Base-by-base conservation (phyloP, 1,140 invertebrate species). In the Gonioctena quinquepunctata region DNA sequence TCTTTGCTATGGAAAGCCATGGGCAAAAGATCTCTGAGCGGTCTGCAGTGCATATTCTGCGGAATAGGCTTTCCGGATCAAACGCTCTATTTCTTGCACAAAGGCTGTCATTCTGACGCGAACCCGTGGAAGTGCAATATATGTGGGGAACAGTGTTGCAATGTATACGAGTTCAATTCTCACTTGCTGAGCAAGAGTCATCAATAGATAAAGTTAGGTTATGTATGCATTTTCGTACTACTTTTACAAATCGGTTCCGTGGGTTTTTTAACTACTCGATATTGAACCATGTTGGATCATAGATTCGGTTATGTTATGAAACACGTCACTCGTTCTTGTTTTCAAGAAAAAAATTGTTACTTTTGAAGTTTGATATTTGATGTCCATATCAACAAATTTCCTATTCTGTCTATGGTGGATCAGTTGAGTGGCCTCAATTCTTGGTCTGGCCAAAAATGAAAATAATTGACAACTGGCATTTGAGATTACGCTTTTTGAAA, bases 91-190 rank as follows among this genome's bases (percentile, higher is more conserved):
- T 96, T 98, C 85, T 88, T 99, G 57, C 97, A 99, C 86, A 98
- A 97, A 86, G 96, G 96, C 71, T 95, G 97, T 82, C 97, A 99
- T 86, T 96, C 94, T 72, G 94, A 97, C 76, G 93, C 94, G 70
- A 96, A 98, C 86, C 96, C 96, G 0, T 98, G 96, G 95, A 96
- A 96, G 84, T 99, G 97, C 85, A 98, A 98, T 86, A 94, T 98
- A 74, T 99, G 97, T 83, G 96, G 96, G 23, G 93, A 96, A 83
- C 90, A 93, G 78, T 96, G 94, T 83, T 92, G 90, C 80, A 96
- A 97, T 80, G 91, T 96, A 27, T 97, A 98, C 84, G 94, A 97
- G 84, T 99, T 99, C 86, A 96, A 97, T 86, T 95, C 95, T 72
- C 97, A 99, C 89, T 88, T 97, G 80, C 86, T 97, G 69, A 96